Percentiles rank a stretch among this genome's conserved stretches.
phyloP scores from a whole-genome alignment of 2,797 vertebrate species.

The Falco biarmicus region DNA sequence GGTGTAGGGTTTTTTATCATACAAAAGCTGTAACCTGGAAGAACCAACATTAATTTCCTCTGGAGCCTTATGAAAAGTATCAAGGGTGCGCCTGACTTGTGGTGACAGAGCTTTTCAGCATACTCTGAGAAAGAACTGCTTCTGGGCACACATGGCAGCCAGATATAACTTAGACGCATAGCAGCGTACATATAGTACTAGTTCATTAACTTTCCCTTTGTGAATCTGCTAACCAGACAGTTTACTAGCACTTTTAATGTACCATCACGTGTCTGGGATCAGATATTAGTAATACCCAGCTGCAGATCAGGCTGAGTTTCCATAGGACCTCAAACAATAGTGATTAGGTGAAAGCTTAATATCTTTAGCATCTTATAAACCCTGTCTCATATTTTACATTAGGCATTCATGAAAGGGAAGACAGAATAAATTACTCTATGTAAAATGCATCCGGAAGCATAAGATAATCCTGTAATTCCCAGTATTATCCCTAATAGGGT shows the following conservation, averaged over 20 bases:
- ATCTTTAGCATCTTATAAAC: background rate
- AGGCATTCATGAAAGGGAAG: constrained; percentile 38
- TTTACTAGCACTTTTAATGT: constrained; percentile 36
- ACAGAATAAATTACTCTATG: constrained; percentile 40
- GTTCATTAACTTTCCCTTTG: constrained; percentile 23
- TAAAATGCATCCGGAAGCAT: background rate
- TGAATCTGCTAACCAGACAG: constrained; percentile 32
- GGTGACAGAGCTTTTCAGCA: constrained; percentile 75
- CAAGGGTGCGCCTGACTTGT: constrained; percentile 63
- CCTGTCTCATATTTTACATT: background rate
- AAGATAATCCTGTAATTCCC: constrained; percentile 43
- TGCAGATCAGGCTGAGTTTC: constrained; percentile 37
- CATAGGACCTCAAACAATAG: background rate
- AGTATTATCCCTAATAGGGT: constrained; percentile 18
- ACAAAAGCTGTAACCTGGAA: constrained; percentile 44
- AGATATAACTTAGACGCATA: background rate
- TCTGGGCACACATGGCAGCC: constrained; percentile 72
- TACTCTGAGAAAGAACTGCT: constrained; percentile 42
- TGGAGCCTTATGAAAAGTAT: constrained; percentile 66
- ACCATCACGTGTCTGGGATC: constrained; percentile 35
- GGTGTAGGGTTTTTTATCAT: constrained; percentile 8
- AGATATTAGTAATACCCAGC: background rate
- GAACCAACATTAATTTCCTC: constrained; percentile 69
- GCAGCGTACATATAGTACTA: background rate
- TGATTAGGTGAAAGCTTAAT: constrained; percentile 46